A percentile compares a stretch with the other conserved stretches of the same genome.
Conservation (phyloP, 1,140 invertebrate genomes). For the Charaxes varanes region DNA sequence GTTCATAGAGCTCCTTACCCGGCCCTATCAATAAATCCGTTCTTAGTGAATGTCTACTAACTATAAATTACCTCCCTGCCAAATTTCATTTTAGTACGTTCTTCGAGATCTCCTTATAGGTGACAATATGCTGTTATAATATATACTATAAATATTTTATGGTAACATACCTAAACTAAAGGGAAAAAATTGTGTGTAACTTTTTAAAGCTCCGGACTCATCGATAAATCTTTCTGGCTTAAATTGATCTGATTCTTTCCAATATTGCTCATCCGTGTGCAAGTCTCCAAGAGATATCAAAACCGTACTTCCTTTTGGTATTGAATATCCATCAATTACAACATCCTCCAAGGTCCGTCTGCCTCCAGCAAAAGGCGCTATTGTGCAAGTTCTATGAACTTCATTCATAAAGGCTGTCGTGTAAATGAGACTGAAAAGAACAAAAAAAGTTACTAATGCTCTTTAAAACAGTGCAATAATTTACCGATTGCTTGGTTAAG, state of each 20-base stretch:
- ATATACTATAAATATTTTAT: too few relatives aligned
- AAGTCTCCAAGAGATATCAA: constrained; percentile 78
- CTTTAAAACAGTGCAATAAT: neutral
- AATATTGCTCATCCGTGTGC: constrained; percentile 77
- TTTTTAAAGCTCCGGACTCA: constrained; percentile 58
- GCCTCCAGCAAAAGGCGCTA: constrained; percentile 80
- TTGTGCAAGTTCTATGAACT: constrained; percentile 76
- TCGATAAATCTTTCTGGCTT: constrained; percentile 79
- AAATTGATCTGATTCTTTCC: constrained; percentile 80
- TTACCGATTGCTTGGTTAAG: neutral
- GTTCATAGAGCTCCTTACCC: too few relatives aligned
- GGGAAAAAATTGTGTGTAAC: constrained; percentile 73
- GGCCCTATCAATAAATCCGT: too few relatives aligned
- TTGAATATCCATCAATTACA: constrained; percentile 75
- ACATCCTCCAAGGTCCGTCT: constrained; percentile 77
- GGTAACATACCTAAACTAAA: constrained; percentile 82
- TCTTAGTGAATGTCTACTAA: too few relatives aligned
- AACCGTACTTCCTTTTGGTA: constrained; percentile 79
- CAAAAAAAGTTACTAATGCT: constrained; percentile 5
- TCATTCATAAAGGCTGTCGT: constrained; percentile 79
- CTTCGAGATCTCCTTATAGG: too few relatives aligned
- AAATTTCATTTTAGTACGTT: too few relatives aligned
- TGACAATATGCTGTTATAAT: too few relatives aligned
- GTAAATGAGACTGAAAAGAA: constrained; percentile 74
- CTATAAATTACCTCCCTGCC: too few relatives aligned